Conservation (phyloP, 2,113 vertebrate species). For the Ceuthmochares aereus region DNA sequence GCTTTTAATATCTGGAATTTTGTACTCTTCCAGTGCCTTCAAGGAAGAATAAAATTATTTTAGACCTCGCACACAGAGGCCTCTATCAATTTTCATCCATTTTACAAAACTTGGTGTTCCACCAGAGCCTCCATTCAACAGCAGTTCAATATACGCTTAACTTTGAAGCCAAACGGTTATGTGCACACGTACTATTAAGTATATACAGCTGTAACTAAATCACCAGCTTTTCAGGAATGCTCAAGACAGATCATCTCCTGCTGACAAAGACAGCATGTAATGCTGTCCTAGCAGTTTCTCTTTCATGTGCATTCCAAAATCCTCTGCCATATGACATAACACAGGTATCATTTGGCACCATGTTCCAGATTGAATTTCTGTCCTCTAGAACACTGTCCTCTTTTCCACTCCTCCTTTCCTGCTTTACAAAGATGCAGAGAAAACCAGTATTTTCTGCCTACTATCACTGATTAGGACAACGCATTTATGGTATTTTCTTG, state of each 20-base stretch:
- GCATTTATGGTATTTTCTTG: background rate
- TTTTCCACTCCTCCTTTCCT: background rate
- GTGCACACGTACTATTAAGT: background rate
- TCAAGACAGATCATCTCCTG: background rate
- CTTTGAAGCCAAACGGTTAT: background rate
- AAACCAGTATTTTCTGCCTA: background rate
- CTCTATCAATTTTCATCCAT: background rate
- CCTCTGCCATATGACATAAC: background rate
- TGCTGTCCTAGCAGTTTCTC: background rate
- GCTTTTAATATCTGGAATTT: background rate
- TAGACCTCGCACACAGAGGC: background rate
- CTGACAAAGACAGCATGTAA: background rate
- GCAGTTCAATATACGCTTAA: background rate
- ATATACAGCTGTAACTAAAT: background rate
- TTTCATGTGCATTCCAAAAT: background rate
- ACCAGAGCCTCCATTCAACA: background rate
- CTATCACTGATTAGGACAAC: background rate
- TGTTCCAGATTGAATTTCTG: background rate
- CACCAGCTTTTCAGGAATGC: background rate
- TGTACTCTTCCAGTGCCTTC: background rate
- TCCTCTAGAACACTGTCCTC: background rate
- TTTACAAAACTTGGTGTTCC: background rate
- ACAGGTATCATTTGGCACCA: background rate
- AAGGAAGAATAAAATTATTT: background rate
- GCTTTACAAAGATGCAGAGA: background rate